phyloP scores from a whole-genome alignment of 2,888 invertebrate genomes.

The Drosophila hawaiiensis region DNA sequence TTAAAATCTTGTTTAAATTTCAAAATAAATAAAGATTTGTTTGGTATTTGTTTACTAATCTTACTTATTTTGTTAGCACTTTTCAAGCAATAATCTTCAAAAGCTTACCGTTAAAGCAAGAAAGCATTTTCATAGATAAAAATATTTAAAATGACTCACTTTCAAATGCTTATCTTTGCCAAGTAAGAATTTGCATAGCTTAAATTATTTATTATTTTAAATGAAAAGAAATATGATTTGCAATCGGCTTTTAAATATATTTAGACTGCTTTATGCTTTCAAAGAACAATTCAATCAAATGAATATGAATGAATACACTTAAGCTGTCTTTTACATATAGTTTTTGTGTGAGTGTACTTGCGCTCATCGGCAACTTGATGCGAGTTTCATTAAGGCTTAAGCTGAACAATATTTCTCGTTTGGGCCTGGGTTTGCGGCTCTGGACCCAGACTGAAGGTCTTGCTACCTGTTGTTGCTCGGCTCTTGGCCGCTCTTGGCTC shows the following conservation, averaged over 20 bases:
- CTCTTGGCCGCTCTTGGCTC: conserved; percentile 18
- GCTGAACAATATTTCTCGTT: conserved; percentile 61
- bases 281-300: background rate
- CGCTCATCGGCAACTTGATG: conserved; percentile 69
- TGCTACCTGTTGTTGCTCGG: conserved; percentile 66
- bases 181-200: background rate
- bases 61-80: background rate
- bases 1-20: background rate
- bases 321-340: background rate
- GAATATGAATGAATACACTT: too few species aligned
- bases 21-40: background rate
- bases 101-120: background rate
- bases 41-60: background rate
- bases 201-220: background rate
- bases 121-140: background rate
- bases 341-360: conserved; percentile 12
- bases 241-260: background rate
- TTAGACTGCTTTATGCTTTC: background rate
- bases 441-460: conserved; percentile 59
- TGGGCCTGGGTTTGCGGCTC: conserved; percentile 22
- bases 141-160: background rate
- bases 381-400: conserved; percentile 78
- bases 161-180: background rate
- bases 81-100: background rate
- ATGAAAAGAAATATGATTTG: background rate